phyloP scores from a whole-genome alignment of 2,797 vertebrate genomes.

The Tenualosa ilisha region DNA sequence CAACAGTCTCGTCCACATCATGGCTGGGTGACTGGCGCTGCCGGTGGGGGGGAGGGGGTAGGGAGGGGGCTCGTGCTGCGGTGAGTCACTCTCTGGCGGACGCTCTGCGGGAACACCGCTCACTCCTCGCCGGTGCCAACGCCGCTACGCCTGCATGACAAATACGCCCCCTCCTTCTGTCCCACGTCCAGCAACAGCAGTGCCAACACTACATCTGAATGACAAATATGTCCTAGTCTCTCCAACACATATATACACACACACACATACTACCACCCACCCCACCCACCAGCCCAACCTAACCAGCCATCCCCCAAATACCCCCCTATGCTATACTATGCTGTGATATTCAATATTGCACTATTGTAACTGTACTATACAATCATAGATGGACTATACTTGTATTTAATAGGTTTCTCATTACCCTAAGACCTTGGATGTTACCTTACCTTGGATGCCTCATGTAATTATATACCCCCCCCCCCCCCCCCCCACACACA shows the following conservation, averaged over 20 bases:
- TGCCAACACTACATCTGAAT: slow-evolving; percentile 22
- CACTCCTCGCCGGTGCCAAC: neutral
- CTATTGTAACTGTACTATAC: too few species aligned
- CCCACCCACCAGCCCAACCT: neutral
- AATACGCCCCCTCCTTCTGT: slow-evolving; percentile 20
- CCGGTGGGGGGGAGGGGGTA: neutral
- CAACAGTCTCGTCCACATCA: neutral
- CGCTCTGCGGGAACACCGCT: slow-evolving; percentile 6
- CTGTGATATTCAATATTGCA: too few species aligned
- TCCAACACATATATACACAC: neutral
- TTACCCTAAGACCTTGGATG: too few species aligned
- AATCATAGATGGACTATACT: too few species aligned
- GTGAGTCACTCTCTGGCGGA: slow-evolving; percentile 13
- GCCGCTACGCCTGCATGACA: slow-evolving; percentile 14
- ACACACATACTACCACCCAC: neutral
- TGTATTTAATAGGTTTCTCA: too few species aligned
- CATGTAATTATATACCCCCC: neutral
- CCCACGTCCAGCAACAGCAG: neutral
- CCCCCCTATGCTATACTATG: too few species aligned
- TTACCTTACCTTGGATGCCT: too few species aligned
- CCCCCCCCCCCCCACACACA: neutral
- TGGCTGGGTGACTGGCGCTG: slow-evolving; percentile 1
- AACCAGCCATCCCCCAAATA: neutral
- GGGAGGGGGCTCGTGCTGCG: neutral
- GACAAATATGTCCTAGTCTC: slow-evolving; percentile 14